Base-by-base conservation (phyloP, 2,888 invertebrate genomes). In the Steinernema hermaphroditum region DNA sequence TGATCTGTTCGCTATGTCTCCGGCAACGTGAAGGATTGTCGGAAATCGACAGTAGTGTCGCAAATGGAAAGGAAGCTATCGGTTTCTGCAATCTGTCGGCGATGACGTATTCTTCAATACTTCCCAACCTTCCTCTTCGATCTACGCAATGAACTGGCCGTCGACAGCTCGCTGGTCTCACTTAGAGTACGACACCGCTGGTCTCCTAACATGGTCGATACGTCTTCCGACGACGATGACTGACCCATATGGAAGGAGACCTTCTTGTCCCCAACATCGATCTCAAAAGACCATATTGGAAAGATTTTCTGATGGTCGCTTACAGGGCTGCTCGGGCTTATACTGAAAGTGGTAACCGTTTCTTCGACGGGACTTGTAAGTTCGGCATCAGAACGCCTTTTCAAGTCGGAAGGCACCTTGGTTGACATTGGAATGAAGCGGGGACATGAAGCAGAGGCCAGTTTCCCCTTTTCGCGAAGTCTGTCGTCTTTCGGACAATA, bases 181-280 rank as follows among this genome's bases (percentile, higher is more conserved):
- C 62, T 6, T 9, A 22, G 16, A 27, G 29, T 27, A 32, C 62
- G 27, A 2, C 27, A 62, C 14, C 16, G 29, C 6, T 8, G 62
- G 2, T 62, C 62, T 4, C 9, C 2, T 16, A 29, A 6, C 1
- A 16, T 2, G 14, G 1, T 62, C 16, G 62, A n/a, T 8, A 62
- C n/a, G 32, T 62, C 62, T n/a, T 62, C 62, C 16, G 62, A 29
- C 2, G 62, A 62, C 8, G 62, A 62, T 4, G 62, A 62, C 62
- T 62, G 62, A 2, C 62, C 62, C 62, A 62, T 62, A 14, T 62
- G 29, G 32, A 62, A 62, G 32, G 62, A 29, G 14, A 62, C 32
- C 62, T 16, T 62, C 6, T 14, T 24, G 22, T 19, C 12, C 2
- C 24, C 50, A 16, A 1, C 12, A 19, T 50, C 37, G 50, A 22